Evolutionary conservation across 2,888 invertebrate species (phyloP).

Genomic region (Branchellion lobata): DNA sequence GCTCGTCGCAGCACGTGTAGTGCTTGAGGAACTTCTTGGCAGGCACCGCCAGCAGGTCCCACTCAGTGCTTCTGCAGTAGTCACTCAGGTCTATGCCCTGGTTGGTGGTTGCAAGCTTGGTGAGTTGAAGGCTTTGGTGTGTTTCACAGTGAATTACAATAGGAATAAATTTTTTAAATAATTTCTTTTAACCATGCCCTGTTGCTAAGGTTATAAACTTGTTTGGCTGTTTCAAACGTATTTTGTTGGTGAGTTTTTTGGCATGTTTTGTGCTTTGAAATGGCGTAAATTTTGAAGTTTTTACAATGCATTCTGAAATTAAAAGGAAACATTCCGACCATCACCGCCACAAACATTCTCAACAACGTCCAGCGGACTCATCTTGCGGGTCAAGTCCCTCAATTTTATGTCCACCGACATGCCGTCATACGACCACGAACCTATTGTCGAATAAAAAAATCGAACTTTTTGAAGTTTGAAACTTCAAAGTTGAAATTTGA

Average conservation of each 20-base stretch:
- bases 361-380: slow-evolving; percentile 52
- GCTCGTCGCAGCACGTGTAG: slow-evolving; percentile 63
- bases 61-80: slow-evolving; percentile 61
- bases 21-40: slow-evolving; percentile 65
- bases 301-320: too few species aligned
- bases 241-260: too few species aligned
- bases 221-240: too few species aligned
- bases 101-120: background rate
- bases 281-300: background rate
- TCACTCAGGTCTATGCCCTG: slow-evolving; percentile 61
- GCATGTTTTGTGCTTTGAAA: too few species aligned
- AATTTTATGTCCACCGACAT: slow-evolving; percentile 54
- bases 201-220: too few species aligned
- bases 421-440: slow-evolving; percentile 71
- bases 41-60: slow-evolving; percentile 68
- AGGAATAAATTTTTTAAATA: too few species aligned
- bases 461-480: too few species aligned
- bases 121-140: too few species aligned
- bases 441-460: too few species aligned
- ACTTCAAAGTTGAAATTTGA: too few species aligned
- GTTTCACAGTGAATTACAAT: too few species aligned
- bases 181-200: too few species aligned
- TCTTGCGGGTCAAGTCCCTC: slow-evolving; percentile 47
- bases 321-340: background rate
- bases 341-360: slow-evolving; percentile 16